Evolutionary conservation across 1,140 invertebrate genomes (phyloP).

Genomic region (Chrysopa pallens): DNA sequence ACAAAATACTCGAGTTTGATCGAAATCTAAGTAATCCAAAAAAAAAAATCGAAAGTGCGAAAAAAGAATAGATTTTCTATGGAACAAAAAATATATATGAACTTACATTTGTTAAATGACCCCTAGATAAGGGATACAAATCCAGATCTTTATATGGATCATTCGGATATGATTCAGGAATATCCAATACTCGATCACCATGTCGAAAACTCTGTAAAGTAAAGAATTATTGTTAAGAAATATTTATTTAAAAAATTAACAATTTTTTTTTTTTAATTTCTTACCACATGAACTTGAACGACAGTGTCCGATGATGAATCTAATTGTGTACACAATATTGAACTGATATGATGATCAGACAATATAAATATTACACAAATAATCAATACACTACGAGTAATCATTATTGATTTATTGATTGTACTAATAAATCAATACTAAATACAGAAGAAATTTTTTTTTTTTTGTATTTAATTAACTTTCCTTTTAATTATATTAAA

Average conservation of each 20-base stretch:
- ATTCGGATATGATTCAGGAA: conserved; percentile 38
- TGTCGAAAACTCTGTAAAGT: conserved; percentile 42
- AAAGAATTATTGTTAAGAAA: background rate
- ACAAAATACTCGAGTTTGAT: too few relatives aligned
- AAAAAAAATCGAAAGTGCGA: too few relatives aligned
- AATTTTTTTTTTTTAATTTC: too few relatives aligned
- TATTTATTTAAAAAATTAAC: background rate
- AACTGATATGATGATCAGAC: background rate
- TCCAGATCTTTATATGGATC: conserved; percentile 43
- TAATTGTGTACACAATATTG: background rate
- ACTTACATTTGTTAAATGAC: conserved; percentile 35
- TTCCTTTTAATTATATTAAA: too few relatives aligned
- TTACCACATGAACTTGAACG: background rate
- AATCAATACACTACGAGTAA: background rate
- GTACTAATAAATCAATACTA: too few relatives aligned
- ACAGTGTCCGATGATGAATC: background rate
- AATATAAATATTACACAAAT: background rate
- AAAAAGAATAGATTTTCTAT: too few relatives aligned
- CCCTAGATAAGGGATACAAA: conserved; percentile 47
- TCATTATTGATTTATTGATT: too few relatives aligned
- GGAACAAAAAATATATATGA: too few relatives aligned
- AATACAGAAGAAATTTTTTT: too few relatives aligned
- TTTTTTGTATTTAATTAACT: too few relatives aligned
- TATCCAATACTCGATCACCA: conserved; percentile 49
- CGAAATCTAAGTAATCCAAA: too few relatives aligned